Evolutionary conservation across 2,113 vertebrate genomes (phyloP).

Genomic region (Halichoeres trimaculatus): DNA sequence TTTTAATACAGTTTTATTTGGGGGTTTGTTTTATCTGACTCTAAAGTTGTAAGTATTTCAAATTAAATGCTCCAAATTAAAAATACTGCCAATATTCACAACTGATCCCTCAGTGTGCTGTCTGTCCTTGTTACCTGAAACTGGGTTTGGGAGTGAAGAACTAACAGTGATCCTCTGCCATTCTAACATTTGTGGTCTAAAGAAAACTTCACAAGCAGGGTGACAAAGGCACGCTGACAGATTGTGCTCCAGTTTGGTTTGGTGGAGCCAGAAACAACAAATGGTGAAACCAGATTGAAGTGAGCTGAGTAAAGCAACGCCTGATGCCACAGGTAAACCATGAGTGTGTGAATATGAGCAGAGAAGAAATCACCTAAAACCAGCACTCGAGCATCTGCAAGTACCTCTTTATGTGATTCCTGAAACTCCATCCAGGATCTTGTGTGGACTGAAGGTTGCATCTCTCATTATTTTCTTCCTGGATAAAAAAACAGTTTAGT

Average conservation of each 20-base stretch:
- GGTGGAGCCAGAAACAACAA: neutral
- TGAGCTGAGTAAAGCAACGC: neutral
- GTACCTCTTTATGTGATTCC: neutral
- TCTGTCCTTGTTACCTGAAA: neutral
- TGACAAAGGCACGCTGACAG: neutral
- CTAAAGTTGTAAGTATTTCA: too few species aligned
- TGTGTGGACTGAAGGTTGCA: neutral
- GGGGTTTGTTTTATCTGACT: too few species aligned
- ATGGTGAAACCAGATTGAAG: neutral
- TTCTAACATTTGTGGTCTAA: neutral
- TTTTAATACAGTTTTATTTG: neutral
- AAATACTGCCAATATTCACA: neutral
- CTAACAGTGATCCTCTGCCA: neutral
- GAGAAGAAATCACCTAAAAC: too few species aligned
- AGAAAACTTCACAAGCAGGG: neutral
- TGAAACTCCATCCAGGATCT: neutral
- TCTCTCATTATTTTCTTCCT: neutral
- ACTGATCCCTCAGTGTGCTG: neutral
- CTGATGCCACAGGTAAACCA: neutral
- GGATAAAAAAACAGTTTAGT: too few species aligned
- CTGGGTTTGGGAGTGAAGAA: neutral
- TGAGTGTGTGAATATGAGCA: too few species aligned
- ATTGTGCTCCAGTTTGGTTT: neutral
- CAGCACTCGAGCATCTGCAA: too few species aligned
- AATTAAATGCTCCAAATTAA: neutral